Conservation (phyloP, 2,888 invertebrate species). For the Meiosimyza platycephala region DNA sequence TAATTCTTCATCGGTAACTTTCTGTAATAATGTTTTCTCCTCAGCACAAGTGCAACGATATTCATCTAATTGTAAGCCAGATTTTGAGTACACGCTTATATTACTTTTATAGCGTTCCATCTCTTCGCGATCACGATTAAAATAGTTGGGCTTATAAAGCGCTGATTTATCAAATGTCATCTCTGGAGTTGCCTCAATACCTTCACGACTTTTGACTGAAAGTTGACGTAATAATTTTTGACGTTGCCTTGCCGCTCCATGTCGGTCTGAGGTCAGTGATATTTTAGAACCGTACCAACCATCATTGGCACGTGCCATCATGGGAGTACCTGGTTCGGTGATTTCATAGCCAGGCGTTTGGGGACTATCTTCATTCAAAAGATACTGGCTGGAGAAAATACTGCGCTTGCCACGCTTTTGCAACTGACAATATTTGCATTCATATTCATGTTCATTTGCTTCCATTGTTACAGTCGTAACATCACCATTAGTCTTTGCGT, state of each 20-base stretch:
- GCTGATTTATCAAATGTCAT: conserved; percentile 26
- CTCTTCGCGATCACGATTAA: conserved; percentile 72
- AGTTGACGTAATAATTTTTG: conserved; percentile 52
- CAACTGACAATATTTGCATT: conserved; percentile 61
- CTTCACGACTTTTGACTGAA: conserved; percentile 46
- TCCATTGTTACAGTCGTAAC: conserved; percentile 37
- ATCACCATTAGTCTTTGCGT: conserved; percentile 52
- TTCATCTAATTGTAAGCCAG: conserved; percentile 49
- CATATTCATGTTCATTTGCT: conserved; percentile 52
- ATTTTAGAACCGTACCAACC: conserved; percentile 64
- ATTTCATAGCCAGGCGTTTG: conserved; percentile 75
- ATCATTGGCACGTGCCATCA: conserved; percentile 70
- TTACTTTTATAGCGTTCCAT: conserved; percentile 59
- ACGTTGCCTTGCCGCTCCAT: conserved; percentile 41
- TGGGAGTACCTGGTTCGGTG: conserved; percentile 75
- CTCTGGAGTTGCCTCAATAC: conserved; percentile 32
- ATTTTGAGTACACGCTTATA: conserved; percentile 57
- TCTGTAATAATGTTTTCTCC: conserved; percentile 58
- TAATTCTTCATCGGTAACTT: conserved; percentile 47
- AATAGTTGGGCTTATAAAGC: conserved; percentile 68
- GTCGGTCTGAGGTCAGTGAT: conserved; percentile 57
- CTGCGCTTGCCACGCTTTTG: conserved; percentile 55
- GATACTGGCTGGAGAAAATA: conserved; percentile 62
- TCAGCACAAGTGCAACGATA: conserved; percentile 61
- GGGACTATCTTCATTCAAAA: conserved; percentile 72